Evolutionary conservation across 2,797 vertebrate genomes (phyloP), one percentile per base, ranked within the genome.

Genomic region (Enteromius argenteus): DNA sequence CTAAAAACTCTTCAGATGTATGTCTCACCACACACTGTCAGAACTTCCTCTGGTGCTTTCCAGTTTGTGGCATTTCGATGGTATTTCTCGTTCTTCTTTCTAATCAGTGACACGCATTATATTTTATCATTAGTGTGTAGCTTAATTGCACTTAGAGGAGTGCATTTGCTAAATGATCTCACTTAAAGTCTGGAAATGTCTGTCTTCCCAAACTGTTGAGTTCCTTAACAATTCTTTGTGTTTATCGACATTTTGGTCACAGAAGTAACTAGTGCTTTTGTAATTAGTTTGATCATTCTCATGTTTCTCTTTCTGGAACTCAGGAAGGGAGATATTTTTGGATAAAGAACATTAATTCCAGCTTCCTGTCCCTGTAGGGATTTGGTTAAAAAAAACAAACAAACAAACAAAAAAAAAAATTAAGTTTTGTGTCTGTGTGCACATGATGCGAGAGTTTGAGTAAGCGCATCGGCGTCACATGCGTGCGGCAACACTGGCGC

Each of bases 11-110:
- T 44, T 51, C 4, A 72, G 32, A 79, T 56, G 4, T 73, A n/a
- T 0, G 23, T 80, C 3, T 9, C 17, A 2, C 6, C 37, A 60
- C 21, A 75, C 19, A 32, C 4, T 5, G 30, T 60, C 49, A 75
- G 13, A 81, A 2, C 14, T 15, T 39, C 35, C 66, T 2, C n/a
- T 49, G 14, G 35, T 75, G 60, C 9, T 51, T 85, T 75, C 32
- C 58, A 30, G 78, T 35, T 71, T 76, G 17, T 49, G n/a, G 30
- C 35, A 6, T 80, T 35, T 68, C 79, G 64, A 2, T 80, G 83
- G 39, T 56, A 60, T 0, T 19, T 19, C 35, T 23, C 23, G 10
- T 66, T 75, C 14, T 66, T 56, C 51, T 71, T 67, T 80, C 4
- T 62, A 37, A 66, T 75, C 44, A 53, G 42, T 56, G 32, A 37